Evolutionary conservation across 1,140 invertebrate species (phyloP).

Genomic region (Drosophila ambigua): DNA sequence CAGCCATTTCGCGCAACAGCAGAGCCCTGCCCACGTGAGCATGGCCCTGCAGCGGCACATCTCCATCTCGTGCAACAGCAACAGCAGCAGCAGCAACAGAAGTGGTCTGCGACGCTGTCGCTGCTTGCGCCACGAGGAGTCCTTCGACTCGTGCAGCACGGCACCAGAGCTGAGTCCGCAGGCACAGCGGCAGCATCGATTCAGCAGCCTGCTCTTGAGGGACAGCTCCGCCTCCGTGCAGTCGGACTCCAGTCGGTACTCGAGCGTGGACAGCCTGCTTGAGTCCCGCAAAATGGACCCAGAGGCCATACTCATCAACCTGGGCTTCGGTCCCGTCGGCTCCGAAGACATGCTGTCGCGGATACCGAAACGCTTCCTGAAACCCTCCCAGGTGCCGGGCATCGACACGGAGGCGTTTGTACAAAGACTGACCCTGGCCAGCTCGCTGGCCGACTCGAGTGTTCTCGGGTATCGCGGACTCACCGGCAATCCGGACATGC

Average conservation of each 20-base stretch:
- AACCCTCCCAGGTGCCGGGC: conserved; percentile 86
- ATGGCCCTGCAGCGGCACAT: conserved; percentile 30
- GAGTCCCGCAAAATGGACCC: conserved; percentile 88
- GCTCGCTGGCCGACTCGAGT: conserved; percentile 86
- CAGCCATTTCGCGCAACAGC: conserved; percentile 11
- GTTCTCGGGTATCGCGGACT: conserved; percentile 87
- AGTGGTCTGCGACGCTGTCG: conserved; percentile 33
- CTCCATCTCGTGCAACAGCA: conserved; percentile 21
- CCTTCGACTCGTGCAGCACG: conserved; percentile 71
- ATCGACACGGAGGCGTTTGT: conserved; percentile 87
- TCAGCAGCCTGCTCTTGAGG: conserved; percentile 81
- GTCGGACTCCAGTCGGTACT: conserved; percentile 88
- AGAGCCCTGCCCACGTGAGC: conserved; percentile 12
- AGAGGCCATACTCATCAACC: conserved; percentile 87
- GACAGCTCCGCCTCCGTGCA: conserved; percentile 86
- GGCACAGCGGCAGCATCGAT: conserved; percentile 60
- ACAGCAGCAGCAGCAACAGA: background rate
- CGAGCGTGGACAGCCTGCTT: conserved; percentile 89
- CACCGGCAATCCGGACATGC: conserved; percentile 84
- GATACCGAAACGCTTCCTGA: conserved; percentile 87
- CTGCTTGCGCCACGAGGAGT: conserved; percentile 71
- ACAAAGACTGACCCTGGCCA: conserved; percentile 86
- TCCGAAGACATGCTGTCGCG: conserved; percentile 84
- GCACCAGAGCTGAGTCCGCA: conserved; percentile 63
- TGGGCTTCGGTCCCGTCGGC: conserved; percentile 86